Conservation (phyloP, 2,888 invertebrate species). For the Iselma pallidipennis region DNA sequence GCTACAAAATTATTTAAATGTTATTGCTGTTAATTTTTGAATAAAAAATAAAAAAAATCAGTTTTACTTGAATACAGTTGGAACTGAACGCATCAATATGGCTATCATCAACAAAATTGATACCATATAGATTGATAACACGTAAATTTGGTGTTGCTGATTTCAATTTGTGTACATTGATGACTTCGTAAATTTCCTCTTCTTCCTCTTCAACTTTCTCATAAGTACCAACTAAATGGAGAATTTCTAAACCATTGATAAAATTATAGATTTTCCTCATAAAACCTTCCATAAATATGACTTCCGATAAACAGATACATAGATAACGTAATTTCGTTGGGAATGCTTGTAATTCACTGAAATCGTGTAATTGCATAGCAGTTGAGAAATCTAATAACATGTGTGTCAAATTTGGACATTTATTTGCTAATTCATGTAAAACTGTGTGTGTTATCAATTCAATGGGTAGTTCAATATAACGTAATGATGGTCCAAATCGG, state of each 20-base stretch:
- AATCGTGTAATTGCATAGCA: conserved; percentile 99
- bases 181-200: conserved; percentile 98
- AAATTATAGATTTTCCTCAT: conserved; percentile 99
- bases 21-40: no score
- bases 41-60: no score
- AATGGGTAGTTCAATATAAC: conserved; percentile 93
- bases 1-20: conserved; percentile 58
- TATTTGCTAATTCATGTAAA: conserved; percentile 93
- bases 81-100: conserved; percentile 98
- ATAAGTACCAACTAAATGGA: conserved; percentile 97
- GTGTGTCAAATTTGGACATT: conserved; percentile 93
- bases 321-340: conserved; percentile 88
- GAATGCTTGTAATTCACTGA: conserved; percentile 98
- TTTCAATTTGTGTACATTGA: conserved; percentile 98
- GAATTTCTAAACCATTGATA: conserved; percentile 94
- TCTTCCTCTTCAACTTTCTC: conserved; percentile 98
- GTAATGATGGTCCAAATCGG: conserved; percentile 83
- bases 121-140: conserved; percentile 97
- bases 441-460: conserved; percentile 97
- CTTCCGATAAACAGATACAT: conserved; percentile 92
- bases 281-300: conserved; percentile 99
- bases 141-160: conserved; percentile 96
- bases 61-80: conserved; percentile 82
- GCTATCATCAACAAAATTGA: conserved; percentile 97
- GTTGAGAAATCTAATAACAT: conserved; percentile 98